These are phyloP conservation scores for Parthenolecanium corni DNA, from an alignment of 2,888 invertebrate species.

Conservation along the genomic window DNA sequence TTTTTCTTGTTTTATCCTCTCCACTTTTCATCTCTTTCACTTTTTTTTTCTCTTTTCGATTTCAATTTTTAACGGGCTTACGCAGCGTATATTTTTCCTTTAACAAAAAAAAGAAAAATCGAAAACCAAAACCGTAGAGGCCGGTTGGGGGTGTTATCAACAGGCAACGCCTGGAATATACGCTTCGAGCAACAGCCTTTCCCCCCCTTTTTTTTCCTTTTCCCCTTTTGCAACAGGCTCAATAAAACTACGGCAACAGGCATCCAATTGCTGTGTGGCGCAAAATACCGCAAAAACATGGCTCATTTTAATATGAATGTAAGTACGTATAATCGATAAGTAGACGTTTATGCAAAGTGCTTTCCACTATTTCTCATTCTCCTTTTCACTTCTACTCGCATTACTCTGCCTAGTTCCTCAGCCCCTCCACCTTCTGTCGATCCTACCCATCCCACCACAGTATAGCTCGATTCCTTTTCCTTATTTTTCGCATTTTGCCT, in stretches of 20 bases:
- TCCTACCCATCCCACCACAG: too few relatives aligned
- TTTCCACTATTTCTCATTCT: constrained; percentile 1
- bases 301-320: constrained; percentile 20
- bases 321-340: constrained; percentile 15
- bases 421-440: too few relatives aligned
- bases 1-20: too few relatives aligned
- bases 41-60: too few relatives aligned
- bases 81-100: too few relatives aligned
- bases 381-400: neutral
- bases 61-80: too few relatives aligned
- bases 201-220: neutral
- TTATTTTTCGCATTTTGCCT: too few relatives aligned
- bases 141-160: neutral
- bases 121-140: neutral
- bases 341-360: neutral
- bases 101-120: neutral
- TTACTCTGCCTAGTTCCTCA: too few relatives aligned
- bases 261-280: neutral
- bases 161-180: constrained; percentile 9
- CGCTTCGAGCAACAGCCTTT: constrained; percentile 10
- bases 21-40: too few relatives aligned
- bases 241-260: constrained; percentile 16
- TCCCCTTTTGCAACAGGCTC: constrained; percentile 17
- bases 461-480: too few relatives aligned
- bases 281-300: constrained; percentile 11